Base-by-base conservation (phyloP, 2,888 invertebrate genomes). In the Boloria selene region DNA sequence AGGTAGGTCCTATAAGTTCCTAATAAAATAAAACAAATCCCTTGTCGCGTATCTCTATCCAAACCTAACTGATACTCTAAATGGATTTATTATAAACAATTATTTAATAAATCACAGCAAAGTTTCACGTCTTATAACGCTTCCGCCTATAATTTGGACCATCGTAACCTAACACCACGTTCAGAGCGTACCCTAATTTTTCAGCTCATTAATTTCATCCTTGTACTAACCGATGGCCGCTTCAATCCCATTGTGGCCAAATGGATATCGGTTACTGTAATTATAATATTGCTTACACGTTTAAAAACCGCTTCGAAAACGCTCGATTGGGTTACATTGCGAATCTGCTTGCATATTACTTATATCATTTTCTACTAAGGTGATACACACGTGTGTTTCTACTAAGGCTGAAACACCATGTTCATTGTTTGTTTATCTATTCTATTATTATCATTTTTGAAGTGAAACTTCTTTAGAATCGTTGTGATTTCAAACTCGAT, bases 141-240 rank as follows among this genome's bases (percentile, higher is more conserved):
- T 45, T 10, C 44, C 70, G 69, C 74, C 66, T 53, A 13, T 76
- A 7, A 17, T 70, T 79, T 68, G 64, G 45, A 47, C 73, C 77
- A 17, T 42, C 13, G 89, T 85, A 90, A 90, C 75, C 50, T 75
- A 80, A 90, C 84, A 87, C 76, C 75, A 77, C 78, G 79, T 79
- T 78, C 77, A 73, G 74, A 78, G 79, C 79, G 80, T 81, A 84
- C 90, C 91, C 90, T 88, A 90, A 91, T 92, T 91, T 92, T 81
- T 80, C 84, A 86, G 78, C 90, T 91, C 91, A 91, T 92, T 91
- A 86, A 74, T 75, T 79, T 83, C 79, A 85, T 88, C 82, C 87
- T 88, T 90, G 86, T 87, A 77, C 75, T 72, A 77, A 81, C 77
- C 80, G 84, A 83, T 81, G 78, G 76, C 71, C 73, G 75, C 73